These are phyloP conservation scores for Saccostrea echinata DNA, from an alignment of 1,140 invertebrate species.

Conservation along the genomic window DNA sequence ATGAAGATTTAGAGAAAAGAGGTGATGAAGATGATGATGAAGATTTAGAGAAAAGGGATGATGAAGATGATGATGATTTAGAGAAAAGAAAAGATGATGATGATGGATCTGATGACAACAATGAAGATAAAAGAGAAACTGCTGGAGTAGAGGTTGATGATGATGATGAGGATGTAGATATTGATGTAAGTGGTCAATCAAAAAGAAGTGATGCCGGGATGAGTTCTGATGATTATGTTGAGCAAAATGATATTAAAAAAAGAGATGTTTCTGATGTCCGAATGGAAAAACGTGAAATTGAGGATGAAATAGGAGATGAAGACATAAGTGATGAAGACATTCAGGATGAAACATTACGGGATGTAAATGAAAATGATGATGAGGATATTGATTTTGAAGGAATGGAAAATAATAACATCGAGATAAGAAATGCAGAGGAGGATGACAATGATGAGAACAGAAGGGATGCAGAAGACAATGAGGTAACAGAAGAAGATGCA, in stretches of 20 bases:
- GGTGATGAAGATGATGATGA: neutral
- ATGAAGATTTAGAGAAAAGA: neutral
- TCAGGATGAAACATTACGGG: neutral
- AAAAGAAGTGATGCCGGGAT: neutral
- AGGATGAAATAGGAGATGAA: neutral
- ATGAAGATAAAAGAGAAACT: neutral
- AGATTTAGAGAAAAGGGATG: neutral
- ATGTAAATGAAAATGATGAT: neutral
- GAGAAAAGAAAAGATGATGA: neutral
- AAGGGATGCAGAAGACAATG: neutral
- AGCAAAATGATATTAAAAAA: neutral
- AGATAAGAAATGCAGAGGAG: constrained; percentile 5
- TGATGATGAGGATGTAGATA: neutral
- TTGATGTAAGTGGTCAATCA: neutral
- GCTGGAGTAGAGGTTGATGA: constrained; percentile 7
- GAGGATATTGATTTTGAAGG: neutral
- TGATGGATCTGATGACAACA: neutral
- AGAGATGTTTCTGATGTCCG: neutral
- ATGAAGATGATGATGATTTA: neutral
- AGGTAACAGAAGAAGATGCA: neutral
- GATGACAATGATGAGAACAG: neutral
- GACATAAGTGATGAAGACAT: neutral
- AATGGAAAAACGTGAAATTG: neutral
- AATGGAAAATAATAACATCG: neutral
- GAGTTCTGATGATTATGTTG: neutral